phyloP scores from a whole-genome alignment of 2,113 vertebrate species.

The Oncorhynchus tshawytscha region DNA sequence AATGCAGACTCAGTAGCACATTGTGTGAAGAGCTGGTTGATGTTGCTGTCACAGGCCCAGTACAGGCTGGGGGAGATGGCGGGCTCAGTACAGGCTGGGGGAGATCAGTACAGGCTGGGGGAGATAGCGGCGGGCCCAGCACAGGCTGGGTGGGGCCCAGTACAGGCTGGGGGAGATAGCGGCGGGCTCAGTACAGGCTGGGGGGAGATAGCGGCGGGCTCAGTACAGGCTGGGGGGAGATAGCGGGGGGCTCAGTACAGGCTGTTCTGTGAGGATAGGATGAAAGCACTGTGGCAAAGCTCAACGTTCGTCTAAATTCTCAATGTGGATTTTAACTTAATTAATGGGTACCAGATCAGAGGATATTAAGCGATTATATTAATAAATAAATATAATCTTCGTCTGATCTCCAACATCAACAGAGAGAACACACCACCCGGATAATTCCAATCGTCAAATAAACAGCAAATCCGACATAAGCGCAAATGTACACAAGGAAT shows the following conservation, averaged over 20 bases:
- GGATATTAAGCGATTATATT: conserved; percentile 70
- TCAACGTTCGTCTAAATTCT: conserved; percentile 54
- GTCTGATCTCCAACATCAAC: conserved; percentile 68
- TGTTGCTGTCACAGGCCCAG: no score
- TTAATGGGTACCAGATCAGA: conserved; percentile 75
- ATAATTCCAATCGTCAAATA: conserved; percentile 81
- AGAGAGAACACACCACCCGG: conserved; percentile 56
- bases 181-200: no score
- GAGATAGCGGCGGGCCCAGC: not conserved
- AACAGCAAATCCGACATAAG: conserved; percentile 83
- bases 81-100: conserved; percentile 6
- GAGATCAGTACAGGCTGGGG: not conserved
- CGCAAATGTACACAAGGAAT: conserved; percentile 87
- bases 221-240: no score
- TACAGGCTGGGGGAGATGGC: no score
- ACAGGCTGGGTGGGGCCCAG: conserved; percentile 10
- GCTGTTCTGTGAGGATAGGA: conserved; percentile 39
- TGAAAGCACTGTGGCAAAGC: conserved; percentile 51
- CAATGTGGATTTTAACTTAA: conserved; percentile 74
- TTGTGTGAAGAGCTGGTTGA: no score
- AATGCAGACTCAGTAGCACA: no score
- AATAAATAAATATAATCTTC: conserved; percentile 75
- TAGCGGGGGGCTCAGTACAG: not conserved
- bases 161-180: no score
- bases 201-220: no score